Base-by-base conservation (phyloP, 2,797 vertebrate genomes). In the Thunnus albacares region DNA sequence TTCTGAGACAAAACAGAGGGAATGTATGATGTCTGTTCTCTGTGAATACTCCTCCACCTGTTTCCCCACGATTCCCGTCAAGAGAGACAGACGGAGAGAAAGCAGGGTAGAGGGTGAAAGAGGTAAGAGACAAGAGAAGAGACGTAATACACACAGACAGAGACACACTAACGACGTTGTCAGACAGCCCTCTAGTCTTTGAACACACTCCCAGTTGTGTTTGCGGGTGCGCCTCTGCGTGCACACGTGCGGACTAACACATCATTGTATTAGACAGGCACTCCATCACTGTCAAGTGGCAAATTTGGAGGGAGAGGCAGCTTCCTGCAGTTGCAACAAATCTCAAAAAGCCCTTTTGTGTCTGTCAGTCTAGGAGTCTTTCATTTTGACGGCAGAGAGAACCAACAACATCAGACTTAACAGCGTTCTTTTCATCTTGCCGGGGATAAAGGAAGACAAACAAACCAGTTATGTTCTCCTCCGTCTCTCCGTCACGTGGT, bases 271-370 rank as follows among this genome's bases (percentile, higher is more conserved):
- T 81, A 92, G 92, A 94, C 93, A 87, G 89, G 71, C 90, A 60
- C 94, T 94, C 91, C 89, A 88, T 95, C 94, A 95, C 90, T 95
- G 95, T 94, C 94, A 94, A 87, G 87, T 81, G 85, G 87, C 80
- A 93, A 90, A 95, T 95, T 94, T 87, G 89, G 89, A 88, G 70
- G 83, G 92, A 94, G 87, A 92, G 87, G 84, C 88, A 47, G 87
- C 90, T 94, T 95, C 93, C 91, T 87, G 88, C 80, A 89, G 91
- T 91, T 89, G 90, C 91, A 91, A 90, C 85, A 89, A 92, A 91
- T 92, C 92, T 93, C 87, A 93, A 91, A 92, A 94, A 91, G 88
- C 81, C 83, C 89, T 90, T 93, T 93, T 93, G 91, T 93, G 93
- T 90, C 86, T 93, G 93, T 92, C 93, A 94, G 82, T 90, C 84